Evolutionary conservation across 2,888 invertebrate genomes (phyloP), one percentile per base, ranked within the genome.

Genomic region (Laothoe populi): DNA sequence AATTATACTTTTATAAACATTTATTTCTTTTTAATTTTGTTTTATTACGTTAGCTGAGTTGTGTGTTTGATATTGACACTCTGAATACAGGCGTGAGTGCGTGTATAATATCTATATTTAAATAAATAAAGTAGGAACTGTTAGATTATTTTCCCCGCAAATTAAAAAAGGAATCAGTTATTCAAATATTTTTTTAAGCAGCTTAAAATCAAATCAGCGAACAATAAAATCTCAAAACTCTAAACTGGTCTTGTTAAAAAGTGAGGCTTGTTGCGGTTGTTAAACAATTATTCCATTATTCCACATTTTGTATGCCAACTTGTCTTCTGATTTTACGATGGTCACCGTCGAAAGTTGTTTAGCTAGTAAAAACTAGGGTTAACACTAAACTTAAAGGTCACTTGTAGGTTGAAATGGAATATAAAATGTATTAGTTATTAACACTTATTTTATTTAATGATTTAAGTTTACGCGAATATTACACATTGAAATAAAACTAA

Each of bases 211-310:
- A 48, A 48, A 48, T 23, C 48, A 23, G 24, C 48, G 23, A 5
- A n/a, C 26, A 23, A 49, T 49, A 40, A 40, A 40, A 19, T 16
- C 7, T 44, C 0, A 44, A 44, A 44, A 44, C 44, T 19, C n/a
- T n/a, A n/a, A 40, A 40, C n/a, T 4, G 31, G 31, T 8, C 49
- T 31, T 31, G 49, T 31, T 53, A 53, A 49, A 49, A 53, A 53
- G 49, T 19, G 53, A 53, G 35, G 19, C 53, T 53, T 19, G 53
- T 19, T 13, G 46, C 21, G 21, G 46, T 46, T 13, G 38, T 38
- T n/a, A 53, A 44, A 44, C 44, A 44, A 44, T 44, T 44, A 44
- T 44, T 44, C 53, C 11, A 53, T 35, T 53, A 53, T 53, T 53
- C 53, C 35, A 53, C 31, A 35, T 53, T 53, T 35, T 53, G 19